Conservation (phyloP, 1,140 invertebrate genomes). For the Yoshiicerus persimilis region DNA sequence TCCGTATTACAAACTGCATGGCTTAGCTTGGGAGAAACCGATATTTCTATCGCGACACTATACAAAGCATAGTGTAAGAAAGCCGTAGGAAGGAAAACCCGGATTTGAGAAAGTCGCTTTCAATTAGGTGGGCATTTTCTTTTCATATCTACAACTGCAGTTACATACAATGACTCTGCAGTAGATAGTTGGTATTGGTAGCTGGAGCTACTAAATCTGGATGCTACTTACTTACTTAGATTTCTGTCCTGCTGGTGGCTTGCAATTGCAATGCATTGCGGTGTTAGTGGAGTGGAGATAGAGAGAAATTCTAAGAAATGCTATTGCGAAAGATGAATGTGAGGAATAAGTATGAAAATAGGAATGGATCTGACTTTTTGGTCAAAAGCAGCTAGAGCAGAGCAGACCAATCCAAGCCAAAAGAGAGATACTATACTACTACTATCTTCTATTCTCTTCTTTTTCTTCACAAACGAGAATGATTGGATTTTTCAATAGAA, state of each 20-base stretch:
- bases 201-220: too few species aligned
- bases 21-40: too few species aligned
- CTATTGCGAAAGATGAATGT: neutral
- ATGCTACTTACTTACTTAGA: neutral
- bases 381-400: neutral
- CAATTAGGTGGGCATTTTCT: neutral
- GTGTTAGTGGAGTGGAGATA: neutral
- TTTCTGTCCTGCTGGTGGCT: neutral
- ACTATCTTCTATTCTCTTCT: neutral
- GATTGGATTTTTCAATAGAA: slow-evolving; percentile 44
- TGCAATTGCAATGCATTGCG: neutral
- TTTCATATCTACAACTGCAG: neutral
- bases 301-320: neutral
- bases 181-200: neutral
- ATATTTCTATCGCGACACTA: neutral
- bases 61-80: neutral
- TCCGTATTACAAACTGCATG: neutral
- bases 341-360: slow-evolving; percentile 9
- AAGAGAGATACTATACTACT: neutral
- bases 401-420: neutral
- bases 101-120: slow-evolving; percentile 2
- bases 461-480: slow-evolving; percentile 18
- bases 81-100: neutral
- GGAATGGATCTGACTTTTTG: neutral
- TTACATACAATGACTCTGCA: neutral